These are phyloP conservation scores for Schmidtea mediterranea DNA, from an alignment of 1,140 invertebrate species.

Conservation along the genomic window DNA sequence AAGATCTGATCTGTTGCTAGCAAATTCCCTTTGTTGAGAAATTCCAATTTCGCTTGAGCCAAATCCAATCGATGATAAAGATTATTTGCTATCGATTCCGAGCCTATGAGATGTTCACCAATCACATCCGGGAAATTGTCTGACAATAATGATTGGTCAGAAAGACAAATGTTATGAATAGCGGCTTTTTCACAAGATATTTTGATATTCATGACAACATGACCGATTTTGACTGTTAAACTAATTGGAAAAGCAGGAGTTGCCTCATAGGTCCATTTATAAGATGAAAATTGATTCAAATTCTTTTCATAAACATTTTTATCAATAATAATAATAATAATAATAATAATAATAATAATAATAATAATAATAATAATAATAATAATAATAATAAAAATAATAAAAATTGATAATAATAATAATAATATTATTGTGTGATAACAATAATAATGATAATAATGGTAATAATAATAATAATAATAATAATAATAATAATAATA, in stretches of 20 bases:
- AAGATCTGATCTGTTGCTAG: too few relatives aligned
- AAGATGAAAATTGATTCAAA: not conserved
- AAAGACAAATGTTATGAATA: not conserved
- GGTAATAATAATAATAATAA: too few relatives aligned
- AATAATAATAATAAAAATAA: too few relatives aligned
- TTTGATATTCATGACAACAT: not conserved
- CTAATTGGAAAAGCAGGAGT: not conserved
- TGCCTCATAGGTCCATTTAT: not conserved
- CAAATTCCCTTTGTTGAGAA: too few relatives aligned
- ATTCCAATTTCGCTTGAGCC: too few relatives aligned
- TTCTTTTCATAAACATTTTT: not conserved
- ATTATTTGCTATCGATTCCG: too few relatives aligned
- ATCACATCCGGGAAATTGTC: not conserved
- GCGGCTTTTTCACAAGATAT: not conserved
- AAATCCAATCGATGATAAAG: too few relatives aligned
- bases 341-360: not conserved
- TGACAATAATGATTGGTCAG: not conserved
- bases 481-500: too few relatives aligned
- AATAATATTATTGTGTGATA: too few relatives aligned
- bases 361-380: not conserved
- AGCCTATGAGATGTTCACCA: too few relatives aligned
- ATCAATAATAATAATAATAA: not conserved
- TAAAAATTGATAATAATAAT: too few relatives aligned
- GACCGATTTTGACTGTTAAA: not conserved
- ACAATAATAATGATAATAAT: too few relatives aligned